Evolutionary conservation across 1,140 invertebrate species (phyloP), one percentile per base, ranked within the genome.

Genomic region (Manduca sexta): DNA sequence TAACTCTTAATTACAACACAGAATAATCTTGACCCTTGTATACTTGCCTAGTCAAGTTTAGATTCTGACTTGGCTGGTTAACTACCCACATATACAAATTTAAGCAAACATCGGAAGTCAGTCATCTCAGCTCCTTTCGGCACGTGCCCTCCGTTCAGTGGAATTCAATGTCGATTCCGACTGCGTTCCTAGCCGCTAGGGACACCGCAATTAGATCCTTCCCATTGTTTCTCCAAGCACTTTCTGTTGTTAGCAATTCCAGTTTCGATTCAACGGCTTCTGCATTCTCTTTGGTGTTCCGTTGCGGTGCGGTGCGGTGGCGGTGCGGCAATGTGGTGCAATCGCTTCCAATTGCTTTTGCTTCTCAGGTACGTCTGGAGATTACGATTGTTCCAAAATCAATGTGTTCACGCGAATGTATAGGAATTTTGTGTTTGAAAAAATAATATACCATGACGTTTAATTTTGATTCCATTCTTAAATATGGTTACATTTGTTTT

Each of bases 221-320:
- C 44, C 57, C 52, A 61, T 71, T 69, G 69, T 74, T 68, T 50
- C 59, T 60, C 48, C 15, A 57, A 65, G 57, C 56, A 60, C 57
- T 64, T 64, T 69, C 50, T 59, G 56, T 43, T 60, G 56, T 43
- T 60, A 53, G 47, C 58, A 63, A 67, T 69, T 69, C 41, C 46
- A 68, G 56, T 69, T 61, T 60, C 52, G 52, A 53, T 61, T 48
- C 53, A 41, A 43, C 29, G 52, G 49, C 48, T 56, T 18, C 37
- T 40, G 48, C 48, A 56, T 56, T 56, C 53, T 42, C 48, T 56
- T 56, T 56, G 44, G 48, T 49, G n/a, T n/a, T 2, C 11, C 14
- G 18, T n/a, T 30, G 43, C 15, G 43, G 43, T 11, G 16, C 21
- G 11, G n/a, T 35, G 31, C 12, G 11, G 13, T 3, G 10, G n/a